Evolutionary conservation across 2,888 invertebrate genomes (phyloP).

Genomic region (Ectemnius cavifrons): DNA sequence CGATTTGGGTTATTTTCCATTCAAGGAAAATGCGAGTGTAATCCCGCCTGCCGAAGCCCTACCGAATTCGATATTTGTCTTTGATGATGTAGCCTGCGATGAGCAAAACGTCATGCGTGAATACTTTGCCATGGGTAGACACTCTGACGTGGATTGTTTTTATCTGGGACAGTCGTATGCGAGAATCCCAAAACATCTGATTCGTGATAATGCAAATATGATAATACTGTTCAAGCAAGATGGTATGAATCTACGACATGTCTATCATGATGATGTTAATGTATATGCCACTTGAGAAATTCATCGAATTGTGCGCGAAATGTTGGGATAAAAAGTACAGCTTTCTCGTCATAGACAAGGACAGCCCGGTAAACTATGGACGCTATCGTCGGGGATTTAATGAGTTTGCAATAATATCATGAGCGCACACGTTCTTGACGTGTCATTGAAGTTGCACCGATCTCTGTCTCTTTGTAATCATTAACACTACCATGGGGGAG

Average conservation of each 20-base stretch:
- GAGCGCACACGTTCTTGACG: background rate
- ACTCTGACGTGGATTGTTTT: too few species aligned
- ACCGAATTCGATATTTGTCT: too few species aligned
- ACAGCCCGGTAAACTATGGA: background rate
- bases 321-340: too few species aligned
- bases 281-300: too few species aligned
- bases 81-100: too few species aligned
- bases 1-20: too few species aligned
- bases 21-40: too few species aligned
- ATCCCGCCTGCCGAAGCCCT: too few species aligned
- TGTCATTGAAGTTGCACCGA: background rate
- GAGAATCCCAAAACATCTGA: slow-evolving; percentile 25
- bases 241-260: slow-evolving; percentile 27
- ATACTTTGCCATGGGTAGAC: too few species aligned
- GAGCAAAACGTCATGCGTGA: too few species aligned
- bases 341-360: slow-evolving; percentile 21
- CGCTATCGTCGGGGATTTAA: background rate
- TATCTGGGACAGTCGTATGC: background rate
- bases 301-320: too few species aligned
- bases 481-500: background rate
- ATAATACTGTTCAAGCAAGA: slow-evolving; percentile 27
- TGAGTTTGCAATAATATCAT: slow-evolving; percentile 5
- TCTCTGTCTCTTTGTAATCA: background rate
- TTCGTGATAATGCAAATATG: slow-evolving; percentile 26
- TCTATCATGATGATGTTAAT: slow-evolving; percentile 16